Conservation (phyloP, 2,113 vertebrate species). For the Paramormyrops kingsleyae region DNA sequence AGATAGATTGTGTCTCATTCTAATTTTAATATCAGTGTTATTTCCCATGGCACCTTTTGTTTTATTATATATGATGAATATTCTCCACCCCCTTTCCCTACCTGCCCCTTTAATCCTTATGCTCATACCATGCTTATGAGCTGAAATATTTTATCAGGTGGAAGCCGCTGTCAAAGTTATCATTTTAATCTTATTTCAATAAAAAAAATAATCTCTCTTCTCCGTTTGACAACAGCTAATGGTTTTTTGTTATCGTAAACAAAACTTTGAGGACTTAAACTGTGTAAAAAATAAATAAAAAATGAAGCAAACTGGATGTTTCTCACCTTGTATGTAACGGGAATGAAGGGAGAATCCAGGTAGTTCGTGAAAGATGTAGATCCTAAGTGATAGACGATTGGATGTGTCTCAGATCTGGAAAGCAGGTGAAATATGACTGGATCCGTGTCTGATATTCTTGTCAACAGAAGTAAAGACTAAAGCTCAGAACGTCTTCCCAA, state of each 20-base stretch:
- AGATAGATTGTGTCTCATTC: slow-evolving; percentile 62
- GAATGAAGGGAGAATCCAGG: slow-evolving; percentile 33
- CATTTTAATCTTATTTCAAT: slow-evolving; percentile 93
- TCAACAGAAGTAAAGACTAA: background rate
- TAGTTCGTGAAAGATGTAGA: background rate
- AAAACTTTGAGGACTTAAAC: slow-evolving; percentile 73
- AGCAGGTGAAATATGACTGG: background rate
- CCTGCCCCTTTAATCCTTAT: slow-evolving; percentile 69
- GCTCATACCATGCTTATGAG: slow-evolving; percentile 83
- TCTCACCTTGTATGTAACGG: slow-evolving; percentile 50
- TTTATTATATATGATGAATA: slow-evolving; percentile 72
- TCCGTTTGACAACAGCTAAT: slow-evolving; percentile 82
- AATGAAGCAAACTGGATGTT: slow-evolving; percentile 60
- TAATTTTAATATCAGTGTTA: slow-evolving; percentile 73
- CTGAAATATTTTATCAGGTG: slow-evolving; percentile 92
- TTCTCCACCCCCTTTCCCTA: slow-evolving; percentile 42
- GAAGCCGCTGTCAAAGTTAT: slow-evolving; percentile 81
- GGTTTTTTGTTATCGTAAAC: slow-evolving; percentile 83
- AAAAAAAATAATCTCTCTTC: slow-evolving; percentile 87
- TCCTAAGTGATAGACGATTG: background rate
- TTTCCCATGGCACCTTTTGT: slow-evolving; percentile 72
- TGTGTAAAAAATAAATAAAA: slow-evolving; percentile 48
- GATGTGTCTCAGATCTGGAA: background rate
- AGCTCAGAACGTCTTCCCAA: background rate
- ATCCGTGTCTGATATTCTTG: background rate